Evolutionary conservation across 1,140 invertebrate genomes (phyloP).

Genomic region (Zaprionus kolodkinae): DNA sequence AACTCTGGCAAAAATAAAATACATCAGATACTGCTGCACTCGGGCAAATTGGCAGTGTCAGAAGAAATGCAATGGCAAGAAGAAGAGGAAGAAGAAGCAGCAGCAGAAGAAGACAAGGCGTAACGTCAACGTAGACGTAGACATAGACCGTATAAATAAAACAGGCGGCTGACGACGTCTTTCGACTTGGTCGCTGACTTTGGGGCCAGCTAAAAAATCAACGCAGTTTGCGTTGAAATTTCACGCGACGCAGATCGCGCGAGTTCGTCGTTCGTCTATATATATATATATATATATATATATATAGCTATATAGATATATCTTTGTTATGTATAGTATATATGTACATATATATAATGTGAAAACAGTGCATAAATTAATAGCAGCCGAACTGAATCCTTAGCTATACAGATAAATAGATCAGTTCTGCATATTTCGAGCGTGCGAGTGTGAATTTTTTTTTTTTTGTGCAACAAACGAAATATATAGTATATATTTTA

Average conservation of each 20-base stretch:
- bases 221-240: slow-evolving; percentile 73
- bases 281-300: slow-evolving; percentile 12
- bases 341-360: neutral
- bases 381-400: neutral
- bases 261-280: slow-evolving; percentile 19
- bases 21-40: neutral
- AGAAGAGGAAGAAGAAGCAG: neutral
- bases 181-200: slow-evolving; percentile 33
- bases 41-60: slow-evolving; percentile 26
- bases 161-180: slow-evolving; percentile 26
- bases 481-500: too few species aligned
- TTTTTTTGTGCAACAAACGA: slow-evolving; percentile 8
- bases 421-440: neutral
- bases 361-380: slow-evolving; percentile 6
- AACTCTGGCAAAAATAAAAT: neutral
- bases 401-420: neutral
- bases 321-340: slow-evolving; percentile 1
- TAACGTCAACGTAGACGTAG: slow-evolving; percentile 36
- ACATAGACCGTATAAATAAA: slow-evolving; percentile 68
- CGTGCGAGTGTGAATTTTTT: slow-evolving; percentile 1
- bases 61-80: slow-evolving; percentile 27
- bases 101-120: neutral
- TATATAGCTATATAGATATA: slow-evolving; percentile 16
- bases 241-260: slow-evolving; percentile 70
- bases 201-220: slow-evolving; percentile 57